phyloP scores from a whole-genome alignment of 2,888 invertebrate species.

The Alsophila aescularia region DNA sequence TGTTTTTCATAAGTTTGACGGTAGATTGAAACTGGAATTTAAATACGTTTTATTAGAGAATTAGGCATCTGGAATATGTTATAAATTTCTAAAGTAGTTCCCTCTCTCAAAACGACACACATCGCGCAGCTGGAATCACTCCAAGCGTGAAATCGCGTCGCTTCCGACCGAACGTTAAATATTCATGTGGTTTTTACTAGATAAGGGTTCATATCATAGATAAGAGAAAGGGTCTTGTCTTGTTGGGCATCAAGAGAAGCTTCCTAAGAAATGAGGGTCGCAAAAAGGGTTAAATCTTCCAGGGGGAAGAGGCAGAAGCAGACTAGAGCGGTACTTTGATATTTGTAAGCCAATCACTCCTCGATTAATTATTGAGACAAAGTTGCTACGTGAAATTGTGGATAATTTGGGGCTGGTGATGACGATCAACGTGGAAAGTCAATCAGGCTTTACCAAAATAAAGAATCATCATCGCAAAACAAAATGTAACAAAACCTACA shows the following conservation, averaged over 20 bases:
- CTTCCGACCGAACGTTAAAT: slow-evolving; percentile 16
- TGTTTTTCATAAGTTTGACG: too few relatives aligned
- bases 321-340: too few relatives aligned
- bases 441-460: too few relatives aligned
- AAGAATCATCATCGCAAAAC: not conserved
- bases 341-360: too few relatives aligned
- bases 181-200: slow-evolving; percentile 27
- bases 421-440: too few relatives aligned
- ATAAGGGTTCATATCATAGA: slow-evolving; percentile 24
- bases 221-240: slow-evolving; percentile 16
- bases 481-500: not conserved
- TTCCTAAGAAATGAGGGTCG: too few relatives aligned
- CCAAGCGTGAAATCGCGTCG: slow-evolving; percentile 21
- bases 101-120: not conserved
- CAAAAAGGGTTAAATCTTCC: not conserved
- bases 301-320: not conserved
- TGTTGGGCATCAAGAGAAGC: not conserved
- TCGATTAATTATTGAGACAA: too few relatives aligned
- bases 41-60: too few relatives aligned
- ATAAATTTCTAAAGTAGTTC: slow-evolving; percentile 4
- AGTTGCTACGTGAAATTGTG: too few relatives aligned
- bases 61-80: too few relatives aligned
- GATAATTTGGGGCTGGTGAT: too few relatives aligned
- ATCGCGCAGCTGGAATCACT: slow-evolving; percentile 10
- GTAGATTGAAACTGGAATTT: too few relatives aligned